phyloP scores from a whole-genome alignment of 2,113 vertebrate genomes.

The Ictidomys tridecemlineatus region DNA sequence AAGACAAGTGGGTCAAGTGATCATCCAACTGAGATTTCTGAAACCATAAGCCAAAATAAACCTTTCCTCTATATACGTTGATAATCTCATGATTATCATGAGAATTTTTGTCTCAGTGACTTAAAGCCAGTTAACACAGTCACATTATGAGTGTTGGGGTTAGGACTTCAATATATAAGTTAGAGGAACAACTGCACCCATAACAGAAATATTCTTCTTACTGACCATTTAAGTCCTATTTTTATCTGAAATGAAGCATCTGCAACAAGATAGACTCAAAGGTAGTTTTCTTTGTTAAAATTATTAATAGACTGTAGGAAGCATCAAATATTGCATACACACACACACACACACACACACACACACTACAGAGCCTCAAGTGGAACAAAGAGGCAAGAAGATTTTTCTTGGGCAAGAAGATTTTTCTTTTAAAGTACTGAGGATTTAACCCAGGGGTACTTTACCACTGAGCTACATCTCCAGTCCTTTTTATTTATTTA shows the following conservation, averaged over 20 bases:
- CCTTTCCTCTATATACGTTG: background rate
- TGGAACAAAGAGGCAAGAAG: background rate
- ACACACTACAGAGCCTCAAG: background rate
- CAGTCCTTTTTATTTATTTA: no score
- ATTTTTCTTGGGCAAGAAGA: background rate
- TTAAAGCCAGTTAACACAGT: background rate
- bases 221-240: background rate
- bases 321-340: background rate
- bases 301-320: background rate
- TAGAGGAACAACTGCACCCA: background rate
- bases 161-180: background rate
- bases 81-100: no score
- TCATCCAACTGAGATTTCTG: background rate
- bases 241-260: background rate
- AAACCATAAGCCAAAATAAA: background rate
- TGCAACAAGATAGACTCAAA: background rate
- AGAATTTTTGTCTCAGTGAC: background rate
- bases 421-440: no score
- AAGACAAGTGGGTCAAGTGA: background rate
- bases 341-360: no score
- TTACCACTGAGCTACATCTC: no score
- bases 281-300: slow-evolving; percentile 19
- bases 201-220: background rate
- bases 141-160: background rate
- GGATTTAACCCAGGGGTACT: no score